phyloP scores from a whole-genome alignment of 1,140 invertebrate genomes.

The Drosophila parabipectinata region DNA sequence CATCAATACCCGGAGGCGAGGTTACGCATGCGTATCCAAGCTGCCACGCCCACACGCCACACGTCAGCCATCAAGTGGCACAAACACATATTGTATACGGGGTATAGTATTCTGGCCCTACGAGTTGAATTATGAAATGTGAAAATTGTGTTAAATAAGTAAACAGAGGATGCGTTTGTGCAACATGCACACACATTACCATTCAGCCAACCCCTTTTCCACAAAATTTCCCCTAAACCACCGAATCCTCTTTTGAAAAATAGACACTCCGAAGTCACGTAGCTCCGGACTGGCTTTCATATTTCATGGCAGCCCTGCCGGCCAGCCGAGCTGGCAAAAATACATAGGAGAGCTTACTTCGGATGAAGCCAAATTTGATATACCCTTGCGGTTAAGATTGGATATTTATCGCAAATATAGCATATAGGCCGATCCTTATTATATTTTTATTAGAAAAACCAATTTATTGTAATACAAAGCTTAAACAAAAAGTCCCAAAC shows the following conservation, averaged over 20 bases:
- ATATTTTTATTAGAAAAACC: no score
- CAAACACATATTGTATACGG: neutral
- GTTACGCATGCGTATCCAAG: conserved; percentile 66
- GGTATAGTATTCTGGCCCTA: conserved; percentile 2
- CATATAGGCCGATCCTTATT: no score
- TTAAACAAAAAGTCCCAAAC: no score
- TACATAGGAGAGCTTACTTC: no score
- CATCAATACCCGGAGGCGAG: conserved; percentile 18
- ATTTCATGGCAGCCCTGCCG: conserved; percentile 47
- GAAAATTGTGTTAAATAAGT: conserved; percentile 79
- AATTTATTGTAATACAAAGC: no score
- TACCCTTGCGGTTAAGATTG: no score
- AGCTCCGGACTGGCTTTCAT: conserved; percentile 54
- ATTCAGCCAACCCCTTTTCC: conserved; percentile 4
- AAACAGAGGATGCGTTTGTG: conserved; percentile 68
- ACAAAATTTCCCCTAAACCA: neutral
- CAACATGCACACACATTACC: conserved; percentile 18
- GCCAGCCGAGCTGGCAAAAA: conserved; percentile 19
- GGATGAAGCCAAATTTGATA: no score
- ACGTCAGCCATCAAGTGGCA: conserved; percentile 14
- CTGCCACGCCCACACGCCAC: conserved; percentile 7
- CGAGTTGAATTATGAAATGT: conserved; percentile 70
- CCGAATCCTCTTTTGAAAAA: neutral
- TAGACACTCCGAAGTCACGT: conserved; percentile 61
- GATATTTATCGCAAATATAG: no score